Percentiles rank a stretch among this genome's conserved stretches.
These are phyloP conservation scores for Tillus elongatus DNA, from an alignment of 2,888 invertebrate species.

Conservation along the genomic window DNA sequence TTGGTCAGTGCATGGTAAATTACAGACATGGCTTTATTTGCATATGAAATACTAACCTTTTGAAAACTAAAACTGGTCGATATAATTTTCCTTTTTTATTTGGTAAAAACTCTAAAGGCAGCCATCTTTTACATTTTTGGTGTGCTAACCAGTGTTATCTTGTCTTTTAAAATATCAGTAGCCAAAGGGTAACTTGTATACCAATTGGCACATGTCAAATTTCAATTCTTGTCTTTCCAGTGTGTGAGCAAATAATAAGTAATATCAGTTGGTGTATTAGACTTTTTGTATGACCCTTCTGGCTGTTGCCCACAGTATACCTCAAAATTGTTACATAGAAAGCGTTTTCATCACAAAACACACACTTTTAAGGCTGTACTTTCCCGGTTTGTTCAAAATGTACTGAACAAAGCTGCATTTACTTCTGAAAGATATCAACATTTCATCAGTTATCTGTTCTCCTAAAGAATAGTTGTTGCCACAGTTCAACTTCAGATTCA, in stretches of 20 bases:
- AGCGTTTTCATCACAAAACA: constrained; percentile 12
- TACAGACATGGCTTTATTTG: too few relatives aligned
- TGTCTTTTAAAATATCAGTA: constrained; percentile 17
- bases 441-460: constrained; percentile 15
- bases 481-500: constrained; percentile 17
- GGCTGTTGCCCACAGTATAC: too few relatives aligned
- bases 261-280: constrained; percentile 13
- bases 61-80: constrained; percentile 26
- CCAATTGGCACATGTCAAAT: constrained; percentile 28
- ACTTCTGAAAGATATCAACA: constrained; percentile 14
- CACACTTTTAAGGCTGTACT: constrained; percentile 14
- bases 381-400: constrained; percentile 10
- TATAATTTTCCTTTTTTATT: constrained; percentile 19
- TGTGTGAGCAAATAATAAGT: constrained; percentile 13
- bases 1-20: too few relatives aligned
- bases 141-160: constrained; percentile 23
- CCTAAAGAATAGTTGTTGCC: constrained; percentile 9
- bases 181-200: constrained; percentile 25
- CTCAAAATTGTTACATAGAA: constrained; percentile 13
- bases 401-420: constrained; percentile 14
- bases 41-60: too few relatives aligned
- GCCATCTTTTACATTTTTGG: constrained; percentile 26
- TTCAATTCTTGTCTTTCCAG: constrained; percentile 15
- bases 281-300: too few relatives aligned
- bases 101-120: constrained; percentile 27